Evolutionary conservation across 2,888 invertebrate genomes (phyloP).

Genomic region (Aspidiotus destructor): DNA sequence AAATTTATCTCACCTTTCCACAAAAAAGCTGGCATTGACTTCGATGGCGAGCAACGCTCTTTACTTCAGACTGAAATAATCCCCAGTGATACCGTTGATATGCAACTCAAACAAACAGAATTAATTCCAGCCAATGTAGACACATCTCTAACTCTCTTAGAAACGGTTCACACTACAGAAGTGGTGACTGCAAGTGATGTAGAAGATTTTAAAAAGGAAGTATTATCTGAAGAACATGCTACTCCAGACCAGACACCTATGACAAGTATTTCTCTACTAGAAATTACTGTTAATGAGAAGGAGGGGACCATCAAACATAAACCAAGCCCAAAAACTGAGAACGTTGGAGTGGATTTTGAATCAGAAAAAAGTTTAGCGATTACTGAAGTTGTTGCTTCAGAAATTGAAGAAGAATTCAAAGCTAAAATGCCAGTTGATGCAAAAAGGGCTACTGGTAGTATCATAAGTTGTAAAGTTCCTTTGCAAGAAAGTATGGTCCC

Average conservation of each 20-base stretch:
- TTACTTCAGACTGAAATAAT: slow-evolving; percentile 39
- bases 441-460: slow-evolving; percentile 37
- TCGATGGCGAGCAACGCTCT: slow-evolving; percentile 38
- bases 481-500: slow-evolving; percentile 42
- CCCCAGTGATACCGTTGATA: slow-evolving; percentile 37
- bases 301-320: slow-evolving; percentile 42
- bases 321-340: slow-evolving; percentile 11
- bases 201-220: slow-evolving; percentile 44
- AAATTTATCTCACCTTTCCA: slow-evolving; percentile 39
- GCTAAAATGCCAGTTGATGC: slow-evolving; percentile 42
- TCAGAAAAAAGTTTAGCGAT: slow-evolving; percentile 53
- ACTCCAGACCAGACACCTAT: slow-evolving; percentile 39
- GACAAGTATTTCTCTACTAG: slow-evolving; percentile 33
- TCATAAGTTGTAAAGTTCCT: slow-evolving; percentile 42
- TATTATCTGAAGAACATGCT: slow-evolving; percentile 44
- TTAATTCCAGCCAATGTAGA: slow-evolving; percentile 35
- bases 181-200: slow-evolving; percentile 44
- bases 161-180: slow-evolving; percentile 48
- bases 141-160: slow-evolving; percentile 38
- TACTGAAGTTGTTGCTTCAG: slow-evolving; percentile 44
- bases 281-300: slow-evolving; percentile 47
- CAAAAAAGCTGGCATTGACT: slow-evolving; percentile 38
- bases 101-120: slow-evolving; percentile 37
- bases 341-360: slow-evolving; percentile 43
- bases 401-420: slow-evolving; percentile 41